phyloP scores from a whole-genome alignment of 2,113 vertebrate genomes.

The Oostethus manadensis region DNA sequence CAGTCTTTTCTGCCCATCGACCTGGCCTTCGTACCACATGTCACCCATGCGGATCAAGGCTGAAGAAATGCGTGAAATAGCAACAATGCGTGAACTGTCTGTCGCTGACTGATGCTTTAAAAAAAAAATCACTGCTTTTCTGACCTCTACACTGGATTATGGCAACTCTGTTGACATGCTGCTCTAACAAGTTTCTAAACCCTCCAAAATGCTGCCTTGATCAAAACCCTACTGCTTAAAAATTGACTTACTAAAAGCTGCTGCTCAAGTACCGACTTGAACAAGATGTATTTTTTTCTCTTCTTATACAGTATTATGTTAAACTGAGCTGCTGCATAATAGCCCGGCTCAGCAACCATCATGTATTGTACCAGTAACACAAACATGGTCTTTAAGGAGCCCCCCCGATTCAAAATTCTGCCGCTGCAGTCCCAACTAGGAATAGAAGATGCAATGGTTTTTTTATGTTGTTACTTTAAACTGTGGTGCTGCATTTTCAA shows the following conservation, averaged over 20 bases:
- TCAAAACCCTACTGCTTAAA: not conserved
- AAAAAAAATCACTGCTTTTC: too few species aligned
- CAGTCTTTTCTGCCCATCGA: slow-evolving; percentile 44
- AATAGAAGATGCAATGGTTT: too few species aligned
- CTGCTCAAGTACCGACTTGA: too few species aligned
- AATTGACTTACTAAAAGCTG: slow-evolving; percentile 10
- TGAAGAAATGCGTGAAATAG: slow-evolving; percentile 23
- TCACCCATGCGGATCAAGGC: slow-evolving; percentile 75
- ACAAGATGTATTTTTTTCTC: too few species aligned
- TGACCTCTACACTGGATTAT: too few species aligned
- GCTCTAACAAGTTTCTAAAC: not conserved
- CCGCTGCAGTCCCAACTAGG: too few species aligned
- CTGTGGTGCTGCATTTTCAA: too few species aligned
- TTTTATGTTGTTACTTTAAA: too few species aligned
- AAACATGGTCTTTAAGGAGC: slow-evolving; percentile 49
- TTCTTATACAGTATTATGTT: not conserved
- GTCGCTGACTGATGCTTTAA: too few species aligned
- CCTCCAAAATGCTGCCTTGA: not conserved
- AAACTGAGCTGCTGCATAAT: not conserved
- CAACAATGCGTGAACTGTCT: not conserved
- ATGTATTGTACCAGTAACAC: slow-evolving; percentile 65
- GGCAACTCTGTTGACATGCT: too few species aligned
- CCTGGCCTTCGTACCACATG: slow-evolving; percentile 55
- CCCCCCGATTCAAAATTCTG: too few species aligned
- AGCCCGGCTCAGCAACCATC: not conserved